Base-by-base conservation (phyloP, 2,888 invertebrate species). In the Scaptomyza tumidula region DNA sequence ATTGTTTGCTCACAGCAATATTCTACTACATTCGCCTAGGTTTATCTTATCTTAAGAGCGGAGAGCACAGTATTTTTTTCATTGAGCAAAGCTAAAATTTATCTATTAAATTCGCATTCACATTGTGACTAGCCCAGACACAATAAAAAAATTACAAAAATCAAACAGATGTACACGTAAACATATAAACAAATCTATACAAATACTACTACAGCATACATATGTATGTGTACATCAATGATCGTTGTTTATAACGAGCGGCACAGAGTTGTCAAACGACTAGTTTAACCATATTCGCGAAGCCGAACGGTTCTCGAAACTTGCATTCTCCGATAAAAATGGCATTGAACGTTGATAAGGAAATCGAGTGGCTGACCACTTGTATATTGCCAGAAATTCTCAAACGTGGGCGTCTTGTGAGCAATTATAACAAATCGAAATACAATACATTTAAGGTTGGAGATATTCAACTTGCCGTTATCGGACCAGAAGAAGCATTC, bases 401-500 rank as follows among this genome's bases (percentile, higher is more conserved):
- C 0, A 77, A 73, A 66, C 75, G 55, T 55, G 75, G 79, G 2
- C 75, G 74, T 56, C 62, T 89, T 5, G 49, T 78, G 6, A 70
- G 60, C 6, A 64, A 65, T 27, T 75, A 69, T 50, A 46, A 37
- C 3, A 71, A 63, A 9, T 35, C 59, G 0, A 29, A 46, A 27
- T 11, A 67, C 2, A 65, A 65, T 7, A 56, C 75, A 7, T 77
- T 89, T 41, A 68, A 78, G 46, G 58, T 90, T 24, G 59, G 61
- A 1, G 53, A 79, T 24, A 69, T 90, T 13, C 16, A 65, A n/a
- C 73, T 90, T 1, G 59, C 64, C 16, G 58, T 78, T 5, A 83
- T 91, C 44, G 88, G 86, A 0, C 0, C 57, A 0, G 84, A 89
- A 10, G 91, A 90, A 54, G 82, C 90, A 0, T 91, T 89, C 56